A percentile compares a stretch with the other conserved stretches of the same genome.
Conservation (phyloP, 2,797 vertebrate species). For the Peromyscus aztecus region DNA sequence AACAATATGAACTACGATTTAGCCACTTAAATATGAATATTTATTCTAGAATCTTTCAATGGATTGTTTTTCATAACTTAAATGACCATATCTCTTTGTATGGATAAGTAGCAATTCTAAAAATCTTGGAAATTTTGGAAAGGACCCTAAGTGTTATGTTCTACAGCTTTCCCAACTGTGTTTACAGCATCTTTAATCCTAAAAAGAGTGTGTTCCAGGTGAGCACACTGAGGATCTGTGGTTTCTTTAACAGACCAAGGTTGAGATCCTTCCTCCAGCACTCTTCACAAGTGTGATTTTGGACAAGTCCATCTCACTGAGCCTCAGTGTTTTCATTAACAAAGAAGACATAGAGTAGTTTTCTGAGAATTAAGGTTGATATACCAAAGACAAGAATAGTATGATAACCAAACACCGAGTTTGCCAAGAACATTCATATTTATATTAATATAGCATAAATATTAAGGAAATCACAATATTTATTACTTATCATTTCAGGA, state of each 20-base stretch:
- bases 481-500: conserved; percentile 7
- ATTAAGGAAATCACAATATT: conserved; percentile 12
- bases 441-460: conserved; percentile 43
- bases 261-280: not conserved
- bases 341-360: conserved; percentile 34
- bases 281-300: conserved; percentile 4
- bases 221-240: not conserved
- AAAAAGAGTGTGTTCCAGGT: not conserved
- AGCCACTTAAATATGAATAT: not conserved
- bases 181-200: not conserved
- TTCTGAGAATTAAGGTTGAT: conserved; percentile 11
- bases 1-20: not conserved
- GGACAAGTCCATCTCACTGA: not conserved
- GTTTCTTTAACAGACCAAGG: not conserved
- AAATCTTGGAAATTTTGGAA: not conserved
- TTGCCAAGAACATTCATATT: conserved; percentile 49
- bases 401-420: not conserved
- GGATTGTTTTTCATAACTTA: conserved; percentile 31
- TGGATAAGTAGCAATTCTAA: not conserved
- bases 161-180: not conserved
- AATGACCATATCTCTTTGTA: conserved; percentile 7
- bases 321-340: not conserved
- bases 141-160: not conserved
- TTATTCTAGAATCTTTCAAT: not conserved
- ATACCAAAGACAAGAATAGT: conserved; percentile 21